Conservation (phyloP, 2,797 vertebrate species). For the Arnoldichthys spilopterus region DNA sequence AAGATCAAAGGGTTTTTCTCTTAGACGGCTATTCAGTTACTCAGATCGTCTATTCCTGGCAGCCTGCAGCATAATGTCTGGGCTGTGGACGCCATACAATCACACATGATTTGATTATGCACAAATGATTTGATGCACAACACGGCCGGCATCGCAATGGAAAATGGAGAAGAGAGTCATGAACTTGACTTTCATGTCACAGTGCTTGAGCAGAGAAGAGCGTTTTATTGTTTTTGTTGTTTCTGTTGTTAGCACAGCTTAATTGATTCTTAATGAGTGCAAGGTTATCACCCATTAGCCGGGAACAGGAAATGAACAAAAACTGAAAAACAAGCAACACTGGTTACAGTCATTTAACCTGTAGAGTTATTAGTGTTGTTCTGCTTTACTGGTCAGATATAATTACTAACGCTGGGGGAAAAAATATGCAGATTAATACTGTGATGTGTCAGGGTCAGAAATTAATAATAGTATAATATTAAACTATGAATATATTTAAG, state of each 20-base stretch:
- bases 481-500: too few relatives aligned
- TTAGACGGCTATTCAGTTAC: constrained; percentile 28
- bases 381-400: too few relatives aligned
- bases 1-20: constrained; percentile 35
- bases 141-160: neutral
- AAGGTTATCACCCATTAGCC: neutral
- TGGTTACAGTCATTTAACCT: too few relatives aligned
- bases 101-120: constrained; percentile 29
- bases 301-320: too few relatives aligned
- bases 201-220: neutral
- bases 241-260: neutral
- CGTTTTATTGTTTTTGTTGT: neutral
- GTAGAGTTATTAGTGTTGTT: too few relatives aligned
- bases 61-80: constrained; percentile 12
- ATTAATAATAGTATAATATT: too few relatives aligned
- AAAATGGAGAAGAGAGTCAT: neutral
- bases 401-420: too few relatives aligned
- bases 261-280: neutral
- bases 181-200: neutral
- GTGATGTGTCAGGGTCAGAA: too few relatives aligned
- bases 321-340: too few relatives aligned
- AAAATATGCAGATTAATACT: too few relatives aligned
- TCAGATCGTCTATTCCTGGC: constrained; percentile 24
- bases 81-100: constrained; percentile 16
- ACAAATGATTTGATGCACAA: constrained; percentile 11